Conservation (phyloP, 1,140 invertebrate species). For the Nasonia longicornis region DNA sequence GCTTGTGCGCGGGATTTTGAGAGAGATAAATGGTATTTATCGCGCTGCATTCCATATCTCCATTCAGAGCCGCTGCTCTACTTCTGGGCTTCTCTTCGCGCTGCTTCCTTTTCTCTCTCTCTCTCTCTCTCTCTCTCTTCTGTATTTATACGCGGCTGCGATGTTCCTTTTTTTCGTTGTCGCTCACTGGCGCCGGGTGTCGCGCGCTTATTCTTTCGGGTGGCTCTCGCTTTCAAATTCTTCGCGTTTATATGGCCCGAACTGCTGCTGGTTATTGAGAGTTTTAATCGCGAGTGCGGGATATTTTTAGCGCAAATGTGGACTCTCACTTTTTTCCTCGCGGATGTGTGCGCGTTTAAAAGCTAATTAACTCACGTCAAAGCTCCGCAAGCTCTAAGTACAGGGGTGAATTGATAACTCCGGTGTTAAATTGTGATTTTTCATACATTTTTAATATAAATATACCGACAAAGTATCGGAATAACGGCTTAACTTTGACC, state of each 20-base stretch:
- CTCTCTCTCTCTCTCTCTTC: neutral
- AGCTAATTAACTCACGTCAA: neutral
- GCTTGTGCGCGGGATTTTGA: conserved; percentile 53
- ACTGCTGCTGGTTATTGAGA: neutral
- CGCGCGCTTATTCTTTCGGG: neutral
- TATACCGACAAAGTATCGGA: too few relatives aligned
- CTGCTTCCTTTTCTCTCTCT: neutral
- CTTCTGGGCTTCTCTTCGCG: neutral
- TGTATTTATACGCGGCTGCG: neutral
- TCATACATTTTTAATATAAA: too few relatives aligned
- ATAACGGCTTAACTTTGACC: too few relatives aligned
- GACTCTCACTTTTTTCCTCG: neutral
- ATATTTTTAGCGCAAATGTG: neutral
- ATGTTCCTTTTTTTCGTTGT: neutral
- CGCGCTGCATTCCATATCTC: conserved; percentile 21
- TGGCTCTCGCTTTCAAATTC: conserved; percentile 10
- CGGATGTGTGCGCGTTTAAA: neutral
- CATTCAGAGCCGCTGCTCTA: neutral
- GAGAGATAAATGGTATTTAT: conserved; percentile 40
- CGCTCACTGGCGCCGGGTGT: neutral
- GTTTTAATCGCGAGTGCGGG: neutral
- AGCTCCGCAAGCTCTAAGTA: neutral
- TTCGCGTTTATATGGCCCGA: neutral
- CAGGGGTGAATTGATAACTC: neutral
- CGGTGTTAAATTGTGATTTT: neutral